Percentiles rank a stretch among this genome's conserved stretches.
Evolutionary conservation across 2,888 invertebrate species (phyloP).

Genomic region (Tetragonisca angustula): DNA sequence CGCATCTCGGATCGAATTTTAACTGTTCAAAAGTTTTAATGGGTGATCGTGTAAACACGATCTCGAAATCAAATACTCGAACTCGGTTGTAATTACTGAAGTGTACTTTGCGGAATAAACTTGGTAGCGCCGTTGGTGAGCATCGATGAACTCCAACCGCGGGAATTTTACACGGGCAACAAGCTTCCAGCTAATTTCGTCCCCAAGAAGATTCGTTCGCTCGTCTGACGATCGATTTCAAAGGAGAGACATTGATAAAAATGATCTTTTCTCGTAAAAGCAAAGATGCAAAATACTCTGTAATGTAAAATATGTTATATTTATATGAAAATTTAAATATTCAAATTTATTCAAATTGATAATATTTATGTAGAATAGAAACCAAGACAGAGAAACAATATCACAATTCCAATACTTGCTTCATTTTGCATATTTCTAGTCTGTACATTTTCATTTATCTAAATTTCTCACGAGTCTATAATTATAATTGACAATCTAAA

Average conservation of each 20-base stretch:
- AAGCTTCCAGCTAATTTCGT: constrained; percentile 29
- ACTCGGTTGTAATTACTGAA: constrained; percentile 47
- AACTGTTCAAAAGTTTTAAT: constrained; percentile 52
- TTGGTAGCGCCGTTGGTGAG: constrained; percentile 39
- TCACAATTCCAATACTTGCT: too few species aligned
- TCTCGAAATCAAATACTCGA: constrained; percentile 65
- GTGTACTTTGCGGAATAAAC: constrained; percentile 53
- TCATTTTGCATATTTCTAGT: too few species aligned
- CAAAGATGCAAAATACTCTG: too few species aligned
- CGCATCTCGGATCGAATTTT: constrained; percentile 33
- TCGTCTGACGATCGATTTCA: not conserved
- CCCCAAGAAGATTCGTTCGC: constrained; percentile 19
- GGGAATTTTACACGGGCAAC: constrained; percentile 33
- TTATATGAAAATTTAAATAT: not conserved
- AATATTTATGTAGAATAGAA: too few species aligned
- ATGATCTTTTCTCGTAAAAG: not conserved
- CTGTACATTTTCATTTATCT: too few species aligned
- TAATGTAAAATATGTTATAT: not conserved
- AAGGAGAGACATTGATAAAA: not conserved
- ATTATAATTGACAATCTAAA: not conserved
- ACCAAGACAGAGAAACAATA: too few species aligned
- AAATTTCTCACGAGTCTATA: too few species aligned
- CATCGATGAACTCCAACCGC: constrained; percentile 19
- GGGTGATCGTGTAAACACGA: constrained; percentile 57
- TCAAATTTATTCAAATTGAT: too few species aligned